These are phyloP conservation scores for Sinocyclocheilus anshuiensis DNA, from an alignment of 2,113 vertebrate species.

Conservation along the genomic window DNA sequence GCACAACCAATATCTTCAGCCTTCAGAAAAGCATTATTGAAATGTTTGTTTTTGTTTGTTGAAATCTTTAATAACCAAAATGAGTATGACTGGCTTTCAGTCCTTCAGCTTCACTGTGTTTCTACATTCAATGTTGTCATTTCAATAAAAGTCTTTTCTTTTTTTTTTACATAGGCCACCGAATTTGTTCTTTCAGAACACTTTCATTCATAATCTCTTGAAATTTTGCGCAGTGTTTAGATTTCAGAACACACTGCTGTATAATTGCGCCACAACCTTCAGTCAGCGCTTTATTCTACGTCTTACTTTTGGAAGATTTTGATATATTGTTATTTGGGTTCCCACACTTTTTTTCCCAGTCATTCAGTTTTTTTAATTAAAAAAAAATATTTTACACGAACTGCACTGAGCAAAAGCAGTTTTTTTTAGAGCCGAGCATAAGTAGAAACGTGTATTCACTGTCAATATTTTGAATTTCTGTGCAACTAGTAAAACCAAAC, in stretches of 20 bases:
- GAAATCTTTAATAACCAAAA: slow-evolving; percentile 17
- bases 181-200: not conserved
- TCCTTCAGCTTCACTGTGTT: not conserved
- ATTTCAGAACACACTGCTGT: not conserved
- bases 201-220: not conserved
- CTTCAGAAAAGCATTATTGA: not conserved
- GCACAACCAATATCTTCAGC: not conserved
- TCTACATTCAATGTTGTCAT: not conserved
- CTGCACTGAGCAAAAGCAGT: not conserved
- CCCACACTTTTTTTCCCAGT: too few relatives aligned
- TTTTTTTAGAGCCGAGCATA: not conserved
- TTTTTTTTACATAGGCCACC: not conserved
- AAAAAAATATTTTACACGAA: not conserved
- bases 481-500: not conserved
- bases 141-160: not conserved
- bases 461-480: not conserved
- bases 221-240: not conserved
- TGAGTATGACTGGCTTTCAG: not conserved
- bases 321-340: not conserved
- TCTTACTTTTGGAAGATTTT: slow-evolving; percentile 1
- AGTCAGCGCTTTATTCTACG: not conserved
- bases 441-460: not conserved
- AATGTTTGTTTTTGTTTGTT: too few relatives aligned
- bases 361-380: not conserved
- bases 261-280: not conserved